These are phyloP conservation scores for Psilopogon haemacephalus DNA, from an alignment of 2,113 vertebrate genomes.

Conservation along the genomic window DNA sequence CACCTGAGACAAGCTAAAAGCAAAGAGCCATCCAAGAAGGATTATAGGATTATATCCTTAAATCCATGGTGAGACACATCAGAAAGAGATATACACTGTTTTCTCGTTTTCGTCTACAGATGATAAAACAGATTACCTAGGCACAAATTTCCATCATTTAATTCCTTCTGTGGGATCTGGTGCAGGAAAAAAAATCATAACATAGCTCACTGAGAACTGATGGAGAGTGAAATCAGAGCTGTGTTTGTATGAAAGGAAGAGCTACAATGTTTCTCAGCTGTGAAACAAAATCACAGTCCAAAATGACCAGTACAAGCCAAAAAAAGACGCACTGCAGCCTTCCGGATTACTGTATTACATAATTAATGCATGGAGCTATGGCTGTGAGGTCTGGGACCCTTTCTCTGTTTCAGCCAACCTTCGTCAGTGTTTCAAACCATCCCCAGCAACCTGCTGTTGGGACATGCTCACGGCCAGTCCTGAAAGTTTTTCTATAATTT, in stretches of 20 bases:
- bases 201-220: neutral
- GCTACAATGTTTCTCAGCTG: neutral
- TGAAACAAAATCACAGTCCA: neutral
- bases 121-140: neutral
- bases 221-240: neutral
- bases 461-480: neutral
- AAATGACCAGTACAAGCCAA: neutral
- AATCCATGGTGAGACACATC: neutral
- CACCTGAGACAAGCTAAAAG: conserved; percentile 11
- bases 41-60: conserved; percentile 37
- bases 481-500: neutral
- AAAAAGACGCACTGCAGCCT: neutral
- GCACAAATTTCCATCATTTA: conserved; percentile 17
- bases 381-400: neutral
- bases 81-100: neutral
- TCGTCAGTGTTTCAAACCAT: neutral
- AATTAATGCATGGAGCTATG: neutral
- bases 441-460: neutral
- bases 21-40: neutral
- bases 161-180: neutral
- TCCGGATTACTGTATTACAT: neutral
- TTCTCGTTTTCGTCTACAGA: conserved; percentile 29
- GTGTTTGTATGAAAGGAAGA: neutral
- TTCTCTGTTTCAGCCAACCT: neutral
- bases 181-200: neutral